Percentiles rank a stretch among this genome's conserved stretches.
Conservation (phyloP, 2,797 vertebrate species). For the Loriculus beryllinus region DNA sequence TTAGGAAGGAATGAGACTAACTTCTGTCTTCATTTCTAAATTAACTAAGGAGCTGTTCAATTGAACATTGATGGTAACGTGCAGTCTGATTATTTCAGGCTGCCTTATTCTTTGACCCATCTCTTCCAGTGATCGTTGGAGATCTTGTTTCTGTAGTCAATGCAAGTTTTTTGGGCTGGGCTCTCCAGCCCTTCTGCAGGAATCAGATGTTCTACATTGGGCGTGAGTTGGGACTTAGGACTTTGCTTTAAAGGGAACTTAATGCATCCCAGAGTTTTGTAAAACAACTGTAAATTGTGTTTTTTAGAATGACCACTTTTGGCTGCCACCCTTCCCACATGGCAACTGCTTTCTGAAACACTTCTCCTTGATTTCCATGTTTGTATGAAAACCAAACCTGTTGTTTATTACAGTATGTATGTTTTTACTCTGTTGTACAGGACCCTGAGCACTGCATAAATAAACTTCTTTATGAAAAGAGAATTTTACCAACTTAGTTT, state of each 20-base stretch:
- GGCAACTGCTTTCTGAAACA: slow-evolving; percentile 29
- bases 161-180: not conserved
- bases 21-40: not conserved
- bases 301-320: slow-evolving; percentile 3
- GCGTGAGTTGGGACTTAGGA: not conserved
- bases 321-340: not conserved
- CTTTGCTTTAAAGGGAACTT: slow-evolving; percentile 1
- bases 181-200: not conserved
- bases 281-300: not conserved
- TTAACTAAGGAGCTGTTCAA: not conserved
- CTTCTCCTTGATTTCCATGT: slow-evolving; percentile 4
- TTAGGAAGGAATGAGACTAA: not conserved
- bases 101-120: not conserved
- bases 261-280: not conserved
- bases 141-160: not conserved
- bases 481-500: not conserved
- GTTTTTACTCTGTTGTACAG: slow-evolving; percentile 59
- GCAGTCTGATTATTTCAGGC: not conserved
- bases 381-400: slow-evolving; percentile 18
- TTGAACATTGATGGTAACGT: not conserved
- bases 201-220: not conserved
- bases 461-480: slow-evolving; percentile 62
- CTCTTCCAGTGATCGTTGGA: not conserved
- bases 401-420: slow-evolving; percentile 17
- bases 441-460: slow-evolving; percentile 52